Percentiles rank a stretch among this genome's conserved stretches.
Conservation (phyloP, 1,140 invertebrate genomes). For the Trichonephila clavipes region DNA sequence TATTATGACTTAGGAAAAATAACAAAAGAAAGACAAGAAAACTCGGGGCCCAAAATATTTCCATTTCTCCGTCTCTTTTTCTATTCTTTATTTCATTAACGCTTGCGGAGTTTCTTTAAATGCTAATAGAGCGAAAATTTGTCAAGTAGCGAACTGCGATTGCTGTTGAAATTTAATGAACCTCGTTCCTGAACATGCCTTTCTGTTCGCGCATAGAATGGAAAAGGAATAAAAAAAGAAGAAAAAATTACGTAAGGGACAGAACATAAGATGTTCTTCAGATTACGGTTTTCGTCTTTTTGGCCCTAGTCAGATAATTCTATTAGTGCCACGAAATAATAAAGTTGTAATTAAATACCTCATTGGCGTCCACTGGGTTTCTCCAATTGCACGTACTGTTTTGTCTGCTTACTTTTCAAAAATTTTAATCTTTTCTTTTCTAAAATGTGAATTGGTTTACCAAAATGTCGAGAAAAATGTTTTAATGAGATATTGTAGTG, state of each 20-base stretch:
- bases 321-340: conserved; percentile 15
- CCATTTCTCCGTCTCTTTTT: not conserved
- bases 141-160: conserved; percentile 35
- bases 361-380: conserved; percentile 15
- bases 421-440: conserved; percentile 28
- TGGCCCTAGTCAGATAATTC: conserved; percentile 25
- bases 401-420: not conserved
- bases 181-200: not conserved
- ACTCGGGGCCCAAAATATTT: not conserved
- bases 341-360: conserved; percentile 41
- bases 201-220: not conserved
- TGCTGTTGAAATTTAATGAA: conserved; percentile 48
- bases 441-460: conserved; percentile 17
- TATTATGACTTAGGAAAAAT: not conserved
- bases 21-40: not conserved
- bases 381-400: conserved; percentile 1
- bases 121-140: conserved; percentile 22
- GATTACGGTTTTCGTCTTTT: conserved; percentile 34
- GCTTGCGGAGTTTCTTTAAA: conserved; percentile 47
- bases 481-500: conserved; percentile 1
- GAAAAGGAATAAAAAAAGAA: not conserved
- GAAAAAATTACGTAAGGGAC: not conserved
- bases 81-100: conserved; percentile 29
- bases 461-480: not conserved
- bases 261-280: conserved; percentile 42